Percentiles rank a stretch among this genome's conserved stretches.
Evolutionary conservation across 2,113 vertebrate genomes (phyloP).

Genomic region (Hylia prasina): DNA sequence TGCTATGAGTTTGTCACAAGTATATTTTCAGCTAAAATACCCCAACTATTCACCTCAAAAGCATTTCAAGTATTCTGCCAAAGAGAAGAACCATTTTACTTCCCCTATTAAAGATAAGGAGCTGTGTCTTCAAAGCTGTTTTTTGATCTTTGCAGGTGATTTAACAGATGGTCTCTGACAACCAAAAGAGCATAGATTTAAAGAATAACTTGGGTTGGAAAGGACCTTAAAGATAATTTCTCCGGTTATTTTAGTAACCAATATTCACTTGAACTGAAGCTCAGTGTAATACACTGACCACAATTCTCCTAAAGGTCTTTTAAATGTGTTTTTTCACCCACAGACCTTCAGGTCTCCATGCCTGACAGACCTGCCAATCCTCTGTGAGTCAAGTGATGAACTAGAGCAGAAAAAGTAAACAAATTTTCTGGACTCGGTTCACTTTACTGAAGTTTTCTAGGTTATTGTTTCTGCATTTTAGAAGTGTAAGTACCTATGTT

Average conservation of each 20-base stretch:
- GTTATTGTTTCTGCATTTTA: not conserved
- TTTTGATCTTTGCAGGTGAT: not conserved
- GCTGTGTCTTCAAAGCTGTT: not conserved
- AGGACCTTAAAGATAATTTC: not conserved
- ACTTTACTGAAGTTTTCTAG: not conserved
- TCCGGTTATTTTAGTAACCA: not conserved
- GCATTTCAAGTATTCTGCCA: not conserved
- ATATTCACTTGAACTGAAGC: not conserved
- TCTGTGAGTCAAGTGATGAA: not conserved
- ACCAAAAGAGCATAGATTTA: not conserved
- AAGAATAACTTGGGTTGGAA: not conserved
- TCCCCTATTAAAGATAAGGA: not conserved
- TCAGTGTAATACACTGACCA: not conserved
- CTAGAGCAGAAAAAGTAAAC: not conserved
- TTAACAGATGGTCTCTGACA: not conserved
- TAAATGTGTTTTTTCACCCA: not conserved
- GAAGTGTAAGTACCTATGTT: not conserved
- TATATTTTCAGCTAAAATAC: not conserved
- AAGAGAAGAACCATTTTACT: not conserved
- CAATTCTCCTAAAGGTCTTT: not conserved
- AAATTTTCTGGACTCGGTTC: not conserved
- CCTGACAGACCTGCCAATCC: not conserved
- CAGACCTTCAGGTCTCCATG: not conserved
- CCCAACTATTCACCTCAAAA: not conserved
- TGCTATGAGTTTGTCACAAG: not conserved